Conservation (phyloP, 2,113 vertebrate species). For the Athene noctua region DNA sequence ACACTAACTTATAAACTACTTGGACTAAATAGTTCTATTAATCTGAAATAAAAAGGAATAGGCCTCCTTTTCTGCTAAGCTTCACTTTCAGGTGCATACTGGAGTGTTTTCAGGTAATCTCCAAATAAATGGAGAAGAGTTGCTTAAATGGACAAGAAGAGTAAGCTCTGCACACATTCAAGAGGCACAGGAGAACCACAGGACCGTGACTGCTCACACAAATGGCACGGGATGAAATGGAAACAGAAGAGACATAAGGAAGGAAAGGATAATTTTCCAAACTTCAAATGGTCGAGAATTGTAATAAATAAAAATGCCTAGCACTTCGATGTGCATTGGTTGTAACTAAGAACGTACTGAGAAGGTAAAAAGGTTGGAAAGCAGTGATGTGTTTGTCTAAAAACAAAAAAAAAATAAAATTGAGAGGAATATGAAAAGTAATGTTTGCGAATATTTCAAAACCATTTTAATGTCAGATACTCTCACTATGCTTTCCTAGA, state of each 20-base stretch:
- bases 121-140: neutral
- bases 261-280: neutral
- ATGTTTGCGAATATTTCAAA: neutral
- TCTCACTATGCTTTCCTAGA: neutral
- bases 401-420: neutral
- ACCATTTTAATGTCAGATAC: neutral
- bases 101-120: neutral
- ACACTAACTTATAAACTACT: neutral
- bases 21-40: neutral
- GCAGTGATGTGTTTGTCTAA: no score
- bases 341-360: neutral
- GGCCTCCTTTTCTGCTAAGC: neutral
- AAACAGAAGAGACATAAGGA: neutral
- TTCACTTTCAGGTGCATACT: neutral
- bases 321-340: neutral
- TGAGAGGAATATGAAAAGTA: neutral
- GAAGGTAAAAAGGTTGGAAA: neutral
- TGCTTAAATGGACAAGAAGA: neutral
- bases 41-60: neutral
- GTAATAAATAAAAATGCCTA: neutral
- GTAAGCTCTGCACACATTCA: neutral
- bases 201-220: neutral
- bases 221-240: neutral
- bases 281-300: neutral
- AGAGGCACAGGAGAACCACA: neutral